Conservation (phyloP, 2,797 vertebrate genomes). For the Myripristis murdjan region DNA sequence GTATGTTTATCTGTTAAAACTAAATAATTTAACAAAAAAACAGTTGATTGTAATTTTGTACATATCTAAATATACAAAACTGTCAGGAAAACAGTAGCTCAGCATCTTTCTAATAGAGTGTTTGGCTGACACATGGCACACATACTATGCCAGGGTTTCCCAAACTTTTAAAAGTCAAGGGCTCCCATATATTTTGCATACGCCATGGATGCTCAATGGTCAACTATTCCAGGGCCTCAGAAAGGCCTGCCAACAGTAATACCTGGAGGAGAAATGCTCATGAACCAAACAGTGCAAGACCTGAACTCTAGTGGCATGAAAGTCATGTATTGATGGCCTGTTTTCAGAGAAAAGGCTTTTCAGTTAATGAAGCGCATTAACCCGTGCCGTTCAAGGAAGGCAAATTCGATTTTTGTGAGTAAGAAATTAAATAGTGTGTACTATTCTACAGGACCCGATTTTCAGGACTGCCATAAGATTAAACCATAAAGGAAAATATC, state of each 20-base stretch:
- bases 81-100: too few species aligned
- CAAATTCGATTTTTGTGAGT: not conserved
- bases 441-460: not conserved
- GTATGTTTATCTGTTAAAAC: too few species aligned
- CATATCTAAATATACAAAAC: too few species aligned
- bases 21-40: too few species aligned
- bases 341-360: not conserved
- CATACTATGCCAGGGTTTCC: too few species aligned
- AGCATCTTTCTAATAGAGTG: too few species aligned
- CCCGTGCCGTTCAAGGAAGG: not conserved
- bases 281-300: not conserved
- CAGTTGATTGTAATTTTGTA: too few species aligned
- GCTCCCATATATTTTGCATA: not conserved
- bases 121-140: too few species aligned
- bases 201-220: too few species aligned
- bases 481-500: not conserved
- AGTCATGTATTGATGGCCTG: conserved; percentile 11
- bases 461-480: not conserved
- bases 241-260: not conserved
- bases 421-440: not conserved
- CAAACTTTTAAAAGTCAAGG: too few species aligned
- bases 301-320: conserved; percentile 5
- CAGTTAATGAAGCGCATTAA: conserved; percentile 5
- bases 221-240: too few species aligned
- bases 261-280: conserved; percentile 7